Conservation (phyloP, 2,888 invertebrate species). For the Scaptomyza caliginosa region DNA sequence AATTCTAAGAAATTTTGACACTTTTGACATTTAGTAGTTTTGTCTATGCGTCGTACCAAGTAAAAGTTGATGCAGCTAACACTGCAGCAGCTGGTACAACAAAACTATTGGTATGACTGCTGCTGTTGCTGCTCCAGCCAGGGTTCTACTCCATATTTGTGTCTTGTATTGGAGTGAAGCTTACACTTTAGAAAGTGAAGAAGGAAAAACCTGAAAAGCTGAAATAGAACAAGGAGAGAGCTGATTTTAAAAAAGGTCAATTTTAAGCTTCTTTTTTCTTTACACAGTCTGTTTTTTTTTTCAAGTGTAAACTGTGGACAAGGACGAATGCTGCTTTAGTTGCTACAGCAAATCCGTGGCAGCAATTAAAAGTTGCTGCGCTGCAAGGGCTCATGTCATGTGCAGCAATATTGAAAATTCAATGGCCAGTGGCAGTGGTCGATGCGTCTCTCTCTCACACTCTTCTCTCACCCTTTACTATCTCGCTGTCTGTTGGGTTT, state of each 20-base stretch:
- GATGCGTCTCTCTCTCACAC: slow-evolving; percentile 5
- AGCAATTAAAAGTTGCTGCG: slow-evolving; percentile 71
- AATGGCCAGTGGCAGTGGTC: slow-evolving; percentile 30
- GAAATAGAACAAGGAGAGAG: no score
- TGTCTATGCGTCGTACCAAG: slow-evolving; percentile 55
- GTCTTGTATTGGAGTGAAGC: slow-evolving; percentile 57
- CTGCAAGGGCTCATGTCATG: slow-evolving; percentile 45
- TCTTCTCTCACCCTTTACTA: background rate
- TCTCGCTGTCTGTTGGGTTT: slow-evolving; percentile 1
- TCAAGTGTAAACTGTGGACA: background rate
- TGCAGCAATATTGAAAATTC: slow-evolving; percentile 50
- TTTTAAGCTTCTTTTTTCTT: no score
- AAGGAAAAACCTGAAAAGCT: no score
- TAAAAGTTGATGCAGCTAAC: slow-evolving; percentile 5
- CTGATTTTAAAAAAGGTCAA: no score
- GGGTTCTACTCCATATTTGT: slow-evolving; percentile 28
- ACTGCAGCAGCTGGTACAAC: background rate
- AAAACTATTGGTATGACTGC: no score
- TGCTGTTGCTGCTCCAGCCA: background rate
- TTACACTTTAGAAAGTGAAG: no score
- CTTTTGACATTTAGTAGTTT: slow-evolving; percentile 80
- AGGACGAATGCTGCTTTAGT: background rate
- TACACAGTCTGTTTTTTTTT: background rate
- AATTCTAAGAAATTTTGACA: slow-evolving; percentile 77
- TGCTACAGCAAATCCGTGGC: slow-evolving; percentile 54